Evolutionary conservation across 2,797 vertebrate species (phyloP).

Genomic region (Spea hammondii): DNA sequence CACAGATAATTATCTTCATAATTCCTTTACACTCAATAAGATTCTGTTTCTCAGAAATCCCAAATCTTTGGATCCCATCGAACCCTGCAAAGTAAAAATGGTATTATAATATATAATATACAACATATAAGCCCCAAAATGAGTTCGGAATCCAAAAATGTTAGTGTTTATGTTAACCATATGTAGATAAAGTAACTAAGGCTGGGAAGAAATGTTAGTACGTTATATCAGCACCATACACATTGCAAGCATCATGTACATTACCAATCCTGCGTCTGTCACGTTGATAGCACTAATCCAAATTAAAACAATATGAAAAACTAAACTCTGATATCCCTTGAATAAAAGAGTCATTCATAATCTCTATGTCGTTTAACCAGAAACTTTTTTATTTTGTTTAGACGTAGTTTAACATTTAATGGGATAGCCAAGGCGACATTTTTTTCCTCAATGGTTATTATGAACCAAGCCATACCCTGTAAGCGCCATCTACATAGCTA

Average conservation of each 20-base stretch:
- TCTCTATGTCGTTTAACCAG: too few species aligned
- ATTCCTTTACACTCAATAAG: conserved; percentile 34
- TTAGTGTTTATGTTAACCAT: conserved; percentile 43
- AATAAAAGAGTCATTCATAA: too few species aligned
- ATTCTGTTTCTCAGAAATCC: conserved; percentile 39
- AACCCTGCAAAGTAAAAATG: conserved; percentile 23
- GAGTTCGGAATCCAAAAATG: conserved; percentile 23
- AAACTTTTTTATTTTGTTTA: too few species aligned
- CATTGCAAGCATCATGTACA: neutral
- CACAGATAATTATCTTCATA: conserved; percentile 43
- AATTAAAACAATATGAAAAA: too few species aligned
- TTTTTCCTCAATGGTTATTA: too few species aligned
- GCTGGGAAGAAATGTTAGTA: neutral
- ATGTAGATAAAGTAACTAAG: conserved; percentile 5
- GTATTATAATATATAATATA: conserved; percentile 23
- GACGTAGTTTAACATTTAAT: too few species aligned
- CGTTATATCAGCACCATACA: neutral
- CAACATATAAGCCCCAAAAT: conserved; percentile 26
- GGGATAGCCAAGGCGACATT: too few species aligned
- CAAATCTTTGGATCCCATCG: conserved; percentile 29
- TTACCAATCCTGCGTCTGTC: neutral
- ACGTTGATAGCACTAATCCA: too few species aligned
- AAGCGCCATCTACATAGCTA: too few species aligned
- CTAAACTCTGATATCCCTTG: too few species aligned
- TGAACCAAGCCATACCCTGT: too few species aligned